These are phyloP conservation scores for Cheilosia vernalis DNA, from an alignment of 2,888 invertebrate genomes.

Conservation along the genomic window DNA sequence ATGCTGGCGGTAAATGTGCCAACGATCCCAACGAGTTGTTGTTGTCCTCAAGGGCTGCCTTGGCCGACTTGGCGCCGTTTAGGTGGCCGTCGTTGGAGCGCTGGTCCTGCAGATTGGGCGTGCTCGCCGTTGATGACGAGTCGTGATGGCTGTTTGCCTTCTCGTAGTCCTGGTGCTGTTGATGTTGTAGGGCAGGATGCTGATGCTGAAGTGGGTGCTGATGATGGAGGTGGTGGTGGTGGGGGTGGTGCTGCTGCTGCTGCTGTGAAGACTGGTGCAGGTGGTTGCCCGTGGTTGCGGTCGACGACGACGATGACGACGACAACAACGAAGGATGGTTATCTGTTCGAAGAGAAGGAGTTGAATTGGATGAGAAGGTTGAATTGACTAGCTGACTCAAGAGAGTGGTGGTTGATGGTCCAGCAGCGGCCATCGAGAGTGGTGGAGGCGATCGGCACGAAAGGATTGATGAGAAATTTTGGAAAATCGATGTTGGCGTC, in stretches of 20 bases:
- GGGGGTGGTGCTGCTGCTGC: constrained; percentile 77
- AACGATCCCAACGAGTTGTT: constrained; percentile 79
- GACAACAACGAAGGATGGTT: constrained; percentile 55
- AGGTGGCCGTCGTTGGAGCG: constrained; percentile 78
- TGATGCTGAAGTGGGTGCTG: constrained; percentile 77
- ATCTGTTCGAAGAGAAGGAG: constrained; percentile 80
- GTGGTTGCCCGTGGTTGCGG: constrained; percentile 45
- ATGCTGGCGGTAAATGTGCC: constrained; percentile 84
- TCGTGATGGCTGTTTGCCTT: constrained; percentile 80
- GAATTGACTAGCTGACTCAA: constrained; percentile 84
- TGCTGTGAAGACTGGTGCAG: constrained; percentile 77
- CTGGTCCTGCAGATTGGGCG: constrained; percentile 83
- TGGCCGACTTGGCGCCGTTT: constrained; percentile 78
- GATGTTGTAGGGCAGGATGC: constrained; percentile 76
- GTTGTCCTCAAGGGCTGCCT: constrained; percentile 79
- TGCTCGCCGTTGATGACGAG: constrained; percentile 84
- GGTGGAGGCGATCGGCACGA: constrained; percentile 76
- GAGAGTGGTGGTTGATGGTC: constrained; percentile 84
- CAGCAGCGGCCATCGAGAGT: constrained; percentile 74
- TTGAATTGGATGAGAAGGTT: constrained; percentile 80
- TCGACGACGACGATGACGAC: constrained; percentile 27
- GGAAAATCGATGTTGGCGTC: constrained; percentile 80
- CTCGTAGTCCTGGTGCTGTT: constrained; percentile 77
- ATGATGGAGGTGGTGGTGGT: constrained; percentile 77
- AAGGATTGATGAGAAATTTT: constrained; percentile 78